Percentiles rank a stretch among this genome's conserved stretches.
Evolutionary conservation across 2,797 vertebrate species (phyloP).

Genomic region (Eupleurogrammus muticus): DNA sequence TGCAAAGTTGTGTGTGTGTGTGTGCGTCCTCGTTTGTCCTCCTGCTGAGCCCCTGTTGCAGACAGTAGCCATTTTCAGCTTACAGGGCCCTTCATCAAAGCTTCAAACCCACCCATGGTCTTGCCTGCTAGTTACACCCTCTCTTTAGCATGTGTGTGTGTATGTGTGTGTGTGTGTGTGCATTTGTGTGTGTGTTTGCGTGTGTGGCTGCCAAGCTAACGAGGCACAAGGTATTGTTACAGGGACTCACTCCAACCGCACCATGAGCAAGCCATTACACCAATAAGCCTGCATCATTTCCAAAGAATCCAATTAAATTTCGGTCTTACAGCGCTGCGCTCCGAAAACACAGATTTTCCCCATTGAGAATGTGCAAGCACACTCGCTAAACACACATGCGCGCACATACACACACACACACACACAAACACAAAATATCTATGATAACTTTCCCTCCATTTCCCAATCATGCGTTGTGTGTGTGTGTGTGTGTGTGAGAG

Average conservation of each 20-base stretch:
- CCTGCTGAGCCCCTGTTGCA: conserved; percentile 24
- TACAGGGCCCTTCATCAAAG: conserved; percentile 65
- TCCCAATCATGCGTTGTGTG: conserved; percentile 33
- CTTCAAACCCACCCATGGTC: conserved; percentile 61
- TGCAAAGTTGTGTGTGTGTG: conserved; percentile 6
- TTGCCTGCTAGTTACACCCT: conserved; percentile 59
- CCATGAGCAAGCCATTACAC: conserved; percentile 79
- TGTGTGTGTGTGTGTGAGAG: conserved; percentile 32
- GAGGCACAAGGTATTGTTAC: conserved; percentile 75
- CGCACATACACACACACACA: conserved; percentile 11
- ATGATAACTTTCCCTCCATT: conserved; percentile 25
- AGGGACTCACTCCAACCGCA: conserved; percentile 75
- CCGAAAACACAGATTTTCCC: conserved; percentile 75
- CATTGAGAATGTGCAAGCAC: conserved; percentile 70
- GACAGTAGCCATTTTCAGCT: conserved; percentile 65
- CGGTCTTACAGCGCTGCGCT: conserved; percentile 74
- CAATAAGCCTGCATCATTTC: conserved; percentile 79
- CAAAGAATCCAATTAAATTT: conserved; percentile 82
- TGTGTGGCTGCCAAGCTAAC: conserved; percentile 68
- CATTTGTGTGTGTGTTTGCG: conserved; percentile 31
- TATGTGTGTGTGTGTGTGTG: conserved; percentile 31
- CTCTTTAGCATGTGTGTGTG: conserved; percentile 48
- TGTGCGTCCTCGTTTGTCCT: conserved; percentile 61
- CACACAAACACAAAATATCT: conserved; percentile 20
- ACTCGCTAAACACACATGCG: conserved; percentile 24